A percentile compares a stretch with the other conserved stretches of the same genome.
Evolutionary conservation across 2,888 invertebrate genomes (phyloP).

Genomic region (Drosophila lutescens): DNA sequence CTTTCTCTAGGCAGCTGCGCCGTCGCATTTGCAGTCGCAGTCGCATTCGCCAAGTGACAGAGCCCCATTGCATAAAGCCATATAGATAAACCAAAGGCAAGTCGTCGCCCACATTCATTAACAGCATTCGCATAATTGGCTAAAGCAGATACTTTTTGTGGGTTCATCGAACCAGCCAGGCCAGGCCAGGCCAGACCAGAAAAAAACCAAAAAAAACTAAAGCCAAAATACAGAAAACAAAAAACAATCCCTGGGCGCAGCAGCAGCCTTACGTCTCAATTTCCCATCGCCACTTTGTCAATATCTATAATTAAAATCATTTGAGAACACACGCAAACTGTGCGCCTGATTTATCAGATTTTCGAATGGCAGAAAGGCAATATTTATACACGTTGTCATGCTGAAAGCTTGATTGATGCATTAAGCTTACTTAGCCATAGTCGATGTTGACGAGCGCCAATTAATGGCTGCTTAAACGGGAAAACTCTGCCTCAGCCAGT

Average conservation of each 20-base stretch:
- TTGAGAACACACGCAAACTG: conserved; percentile 73
- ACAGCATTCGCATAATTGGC: conserved; percentile 76
- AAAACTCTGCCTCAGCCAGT: conserved; percentile 30
- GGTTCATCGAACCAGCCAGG: conserved; percentile 60
- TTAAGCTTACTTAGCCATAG: conserved; percentile 56
- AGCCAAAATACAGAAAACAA: conserved; percentile 5
- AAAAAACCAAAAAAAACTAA: conserved; percentile 34
- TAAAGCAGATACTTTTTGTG: conserved; percentile 54
- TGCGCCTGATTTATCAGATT: conserved; percentile 60
- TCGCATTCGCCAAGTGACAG: conserved; percentile 33
- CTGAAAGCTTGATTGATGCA: conserved; percentile 69
- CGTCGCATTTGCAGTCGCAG: conserved; percentile 40
- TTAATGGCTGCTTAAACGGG: conserved; percentile 57
- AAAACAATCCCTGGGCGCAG: conserved; percentile 56
- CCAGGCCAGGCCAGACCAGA: neutral
- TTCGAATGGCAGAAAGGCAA: conserved; percentile 50
- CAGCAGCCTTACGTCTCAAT: conserved; percentile 67
- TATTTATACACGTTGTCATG: conserved; percentile 47
- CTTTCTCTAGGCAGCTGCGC: conserved; percentile 76
- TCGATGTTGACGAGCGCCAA: conserved; percentile 60
- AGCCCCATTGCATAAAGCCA: conserved; percentile 70
- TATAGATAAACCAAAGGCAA: conserved; percentile 60
- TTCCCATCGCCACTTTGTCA: conserved; percentile 59
- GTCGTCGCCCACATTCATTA: conserved; percentile 76
- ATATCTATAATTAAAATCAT: conserved; percentile 77